Percentiles rank a stretch among this genome's conserved stretches.
phyloP scores from a whole-genome alignment of 2,888 invertebrate genomes.

The Dione vanillae region DNA sequence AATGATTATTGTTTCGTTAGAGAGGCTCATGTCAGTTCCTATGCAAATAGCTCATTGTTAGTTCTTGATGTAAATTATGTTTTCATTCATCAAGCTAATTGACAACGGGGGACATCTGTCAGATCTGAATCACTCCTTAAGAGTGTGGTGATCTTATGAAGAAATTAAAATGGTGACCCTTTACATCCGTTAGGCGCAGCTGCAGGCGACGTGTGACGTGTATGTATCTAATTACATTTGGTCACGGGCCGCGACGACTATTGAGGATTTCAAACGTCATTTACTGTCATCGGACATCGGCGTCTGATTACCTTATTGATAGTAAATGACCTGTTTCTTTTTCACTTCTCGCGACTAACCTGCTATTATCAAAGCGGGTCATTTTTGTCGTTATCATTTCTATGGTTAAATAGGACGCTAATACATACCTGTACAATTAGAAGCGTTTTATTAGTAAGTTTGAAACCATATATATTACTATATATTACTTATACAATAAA shows the following conservation, averaged over 20 bases:
- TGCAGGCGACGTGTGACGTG: constrained; percentile 64
- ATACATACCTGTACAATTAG: constrained; percentile 4
- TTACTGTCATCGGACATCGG: constrained; percentile 35
- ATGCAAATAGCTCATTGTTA: constrained; percentile 78
- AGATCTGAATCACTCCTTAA: constrained; percentile 80
- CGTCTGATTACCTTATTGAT: constrained; percentile 49
- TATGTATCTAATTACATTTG: constrained; percentile 70
- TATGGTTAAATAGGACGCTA: constrained; percentile 30
- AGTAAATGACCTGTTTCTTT: constrained; percentile 48
- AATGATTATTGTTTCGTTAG: constrained; percentile 75
- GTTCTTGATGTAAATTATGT: constrained; percentile 72
- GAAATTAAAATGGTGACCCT: constrained; percentile 78
- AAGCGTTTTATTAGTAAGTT: neutral
- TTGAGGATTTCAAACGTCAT: constrained; percentile 39
- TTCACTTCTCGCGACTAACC: constrained; percentile 33
- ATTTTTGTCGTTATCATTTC: constrained; percentile 31
- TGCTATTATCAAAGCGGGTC: constrained; percentile 43
- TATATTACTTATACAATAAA: neutral
- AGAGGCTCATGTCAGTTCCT: constrained; percentile 62
- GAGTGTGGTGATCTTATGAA: constrained; percentile 71
- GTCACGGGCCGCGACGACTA: constrained; percentile 50
- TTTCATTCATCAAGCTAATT: constrained; percentile 80
- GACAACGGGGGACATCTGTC: constrained; percentile 77
- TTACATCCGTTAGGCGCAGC: constrained; percentile 77
- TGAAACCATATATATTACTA: neutral